Base-by-base conservation (phyloP, 2,888 invertebrate species). In the Trissoscelio sp. region DNA sequence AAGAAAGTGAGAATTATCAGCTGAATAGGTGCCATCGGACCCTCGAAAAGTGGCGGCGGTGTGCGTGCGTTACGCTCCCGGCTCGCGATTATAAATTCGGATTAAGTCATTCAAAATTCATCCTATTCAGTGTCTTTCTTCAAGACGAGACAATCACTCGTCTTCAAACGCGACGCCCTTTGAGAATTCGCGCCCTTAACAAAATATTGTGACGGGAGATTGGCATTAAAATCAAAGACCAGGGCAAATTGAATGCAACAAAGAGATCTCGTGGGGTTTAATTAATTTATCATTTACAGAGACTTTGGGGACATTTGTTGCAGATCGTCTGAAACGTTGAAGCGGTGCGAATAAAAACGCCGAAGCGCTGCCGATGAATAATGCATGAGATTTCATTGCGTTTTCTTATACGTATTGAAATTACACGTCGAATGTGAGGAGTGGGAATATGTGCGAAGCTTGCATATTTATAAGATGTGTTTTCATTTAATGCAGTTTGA, bases 1-100 rank as follows among this genome's bases (percentile, higher is more conserved):
- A 88, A 89, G 88, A 89, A 88, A 87, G 87, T 87, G 84, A 85
- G 88, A 89, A 89, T 89, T 89, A 89, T 86, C 84, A 83, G 82
- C 58, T 86, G 87, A 89, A 89, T 86, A 83, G 72, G 62, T 57
- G 53, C 22, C 62, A 48, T 62, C 55, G 78, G 77, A 80, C 66
- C 82, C 81, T 82, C 73, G 55, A 78, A 78, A 81, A 69, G 22
- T 67, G 62, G 44, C 70, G 51, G 62, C 53, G 16, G 44, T 31
- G 60, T 58, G 83, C 78, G 75, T 79, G 80, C 74, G 55, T 64
- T 44, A 60, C 78, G 51, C 53, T 66, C 39, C 82, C 55, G 73
- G 79, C 66, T 77, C 58, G 67, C 83, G 85, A 88, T 88, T 88
- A 87, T 87, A 86, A 88, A 88, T 87, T 83, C 84, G 86, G 85